A percentile compares a stretch with the other conserved stretches of the same genome.
Evolutionary conservation across 2,797 vertebrate genomes (phyloP).

Genomic region (Eleutherodactylus coqui): DNA sequence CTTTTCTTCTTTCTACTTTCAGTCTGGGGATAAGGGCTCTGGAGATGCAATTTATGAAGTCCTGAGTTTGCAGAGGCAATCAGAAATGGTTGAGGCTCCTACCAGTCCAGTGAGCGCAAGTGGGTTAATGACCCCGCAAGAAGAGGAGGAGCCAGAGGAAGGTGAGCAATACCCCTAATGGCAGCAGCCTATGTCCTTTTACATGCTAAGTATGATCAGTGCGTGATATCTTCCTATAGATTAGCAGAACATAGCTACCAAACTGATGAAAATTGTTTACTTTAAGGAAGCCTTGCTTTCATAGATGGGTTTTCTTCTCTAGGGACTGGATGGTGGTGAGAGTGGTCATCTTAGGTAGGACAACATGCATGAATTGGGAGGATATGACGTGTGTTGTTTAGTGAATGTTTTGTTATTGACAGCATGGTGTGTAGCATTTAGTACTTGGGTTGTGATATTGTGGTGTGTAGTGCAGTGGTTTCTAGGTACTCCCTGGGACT

Average conservation of each 20-base stretch:
- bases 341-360: not conserved
- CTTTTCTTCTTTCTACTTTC: constrained; percentile 62
- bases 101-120: constrained; percentile 75
- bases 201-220: not conserved
- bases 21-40: constrained; percentile 81
- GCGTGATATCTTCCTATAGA: not conserved
- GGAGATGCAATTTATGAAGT: constrained; percentile 94
- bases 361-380: not conserved
- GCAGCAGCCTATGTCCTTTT: not conserved
- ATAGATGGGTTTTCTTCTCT: not conserved
- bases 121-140: constrained; percentile 79
- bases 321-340: not conserved
- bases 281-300: not conserved
- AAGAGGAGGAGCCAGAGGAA: constrained; percentile 91
- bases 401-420: not conserved
- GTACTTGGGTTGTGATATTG: not conserved
- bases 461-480: not conserved
- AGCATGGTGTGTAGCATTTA: not conserved
- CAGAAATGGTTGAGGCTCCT: constrained; percentile 79
- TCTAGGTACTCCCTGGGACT: too few species aligned
- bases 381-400: not conserved
- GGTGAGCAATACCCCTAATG: too few species aligned
- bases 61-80: constrained; percentile 89
- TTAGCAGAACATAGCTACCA: not conserved
- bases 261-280: not conserved